A percentile compares a stretch with the other conserved stretches of the same genome.
These are phyloP conservation scores for Harpagoxenus sublaevis DNA, from an alignment of 2,888 invertebrate genomes.

Conservation along the genomic window DNA sequence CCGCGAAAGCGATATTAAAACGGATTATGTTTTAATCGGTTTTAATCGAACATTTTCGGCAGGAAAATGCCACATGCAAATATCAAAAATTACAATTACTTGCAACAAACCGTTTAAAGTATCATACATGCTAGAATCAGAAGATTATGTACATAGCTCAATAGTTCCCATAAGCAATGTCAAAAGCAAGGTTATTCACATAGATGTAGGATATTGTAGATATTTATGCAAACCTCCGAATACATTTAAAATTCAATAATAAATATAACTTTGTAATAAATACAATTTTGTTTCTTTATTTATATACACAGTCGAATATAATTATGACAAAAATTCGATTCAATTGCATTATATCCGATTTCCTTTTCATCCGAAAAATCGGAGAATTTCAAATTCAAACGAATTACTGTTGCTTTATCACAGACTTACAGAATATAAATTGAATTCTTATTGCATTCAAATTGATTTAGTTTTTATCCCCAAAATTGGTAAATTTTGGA, in stretches of 20 bases:
- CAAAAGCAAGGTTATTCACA: neutral
- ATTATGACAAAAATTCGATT: neutral
- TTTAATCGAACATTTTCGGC: no score
- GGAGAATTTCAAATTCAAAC: neutral
- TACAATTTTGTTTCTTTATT: no score
- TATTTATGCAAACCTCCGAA: constrained; percentile 6
- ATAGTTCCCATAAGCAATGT: constrained; percentile 9
- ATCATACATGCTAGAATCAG: constrained; percentile 6
- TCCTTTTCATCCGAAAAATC: neutral
- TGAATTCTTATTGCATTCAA: neutral
- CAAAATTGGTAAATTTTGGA: neutral
- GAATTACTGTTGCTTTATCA: neutral
- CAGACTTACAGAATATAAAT: neutral
- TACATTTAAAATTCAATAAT: constrained; percentile 5
- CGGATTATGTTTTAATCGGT: no score
- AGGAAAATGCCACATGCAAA: neutral
- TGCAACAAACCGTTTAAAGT: neutral
- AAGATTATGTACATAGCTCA: constrained; percentile 9
- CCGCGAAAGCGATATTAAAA: no score
- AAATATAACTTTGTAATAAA: neutral
- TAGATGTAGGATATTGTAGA: constrained; percentile 1
- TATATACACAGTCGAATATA: neutral
- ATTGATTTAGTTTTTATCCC: neutral
- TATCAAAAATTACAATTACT: constrained; percentile 14
- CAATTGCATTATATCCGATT: neutral